Evolutionary conservation across 2,113 vertebrate genomes (phyloP), one percentile per base, ranked within the genome.

Genomic region (Eidolon helvum): DNA sequence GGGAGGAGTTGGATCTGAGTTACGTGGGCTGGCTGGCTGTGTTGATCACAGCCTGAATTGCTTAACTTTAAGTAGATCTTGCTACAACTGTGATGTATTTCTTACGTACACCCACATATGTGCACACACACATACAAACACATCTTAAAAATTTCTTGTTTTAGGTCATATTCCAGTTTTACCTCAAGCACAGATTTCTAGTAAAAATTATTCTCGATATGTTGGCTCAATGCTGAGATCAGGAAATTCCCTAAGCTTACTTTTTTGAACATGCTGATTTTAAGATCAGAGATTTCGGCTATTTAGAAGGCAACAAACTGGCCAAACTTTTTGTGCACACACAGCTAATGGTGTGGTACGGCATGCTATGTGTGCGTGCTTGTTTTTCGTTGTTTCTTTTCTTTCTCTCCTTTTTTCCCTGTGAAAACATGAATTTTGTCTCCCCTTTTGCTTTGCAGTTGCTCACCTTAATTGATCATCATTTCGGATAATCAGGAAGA

Each of bases 101-200:
- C 74, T 28, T 71, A 40, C 0, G 48, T 5, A 75, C 9, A 48
- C 14, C 53, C 10, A 30, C 43, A 72, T 14, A 11, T 50, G 14
- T 48, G 50, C 40, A 33, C 1, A 35, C 15, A 55, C 30, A 9
- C 10, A 18, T 87, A 30, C 2, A 30, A 16, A 55, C 26, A 4
- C 11, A 15, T 90, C 83, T 95, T 87, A 61, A 95, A 65, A 38
- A 35, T 68, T 69, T 83, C 48, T 83, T 55, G 22, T 87, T 92
- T 40, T 22, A 69, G 95, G 28, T 95, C 48, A 45, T 92, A 91
- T 94, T 93, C 61, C 26, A 89, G 21, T 78, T 96, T 88, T 43
- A 86, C 89, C 53, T 50, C 18, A 30, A 78, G 26, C 45, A 77
- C 28, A 91, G 3, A 93, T 91, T 77, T 69, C 93, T 1, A 22